These are phyloP conservation scores for Magallana ariakensis DNA, from an alignment of 1,140 invertebrate species.

Conservation along the genomic window DNA sequence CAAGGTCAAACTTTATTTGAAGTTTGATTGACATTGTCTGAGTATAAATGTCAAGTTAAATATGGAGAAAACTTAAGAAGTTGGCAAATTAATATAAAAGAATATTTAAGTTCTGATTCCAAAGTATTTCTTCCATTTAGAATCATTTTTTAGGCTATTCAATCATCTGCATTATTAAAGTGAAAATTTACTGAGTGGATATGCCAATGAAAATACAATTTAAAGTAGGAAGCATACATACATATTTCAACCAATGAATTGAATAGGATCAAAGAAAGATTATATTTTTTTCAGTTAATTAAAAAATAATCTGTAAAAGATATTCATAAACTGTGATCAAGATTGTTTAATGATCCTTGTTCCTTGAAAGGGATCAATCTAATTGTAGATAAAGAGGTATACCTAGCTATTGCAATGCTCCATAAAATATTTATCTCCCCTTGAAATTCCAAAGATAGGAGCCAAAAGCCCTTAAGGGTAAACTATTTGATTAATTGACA, in stretches of 20 bases:
- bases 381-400: not conserved
- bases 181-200: not conserved
- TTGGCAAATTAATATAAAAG: not conserved
- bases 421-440: constrained; percentile 15
- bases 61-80: not conserved
- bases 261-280: too few species aligned
- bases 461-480: not conserved
- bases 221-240: not conserved
- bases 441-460: constrained; percentile 21
- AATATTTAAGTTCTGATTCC: not conserved
- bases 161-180: not conserved
- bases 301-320: not conserved
- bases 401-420: not conserved
- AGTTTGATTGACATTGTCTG: not conserved
- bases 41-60: constrained; percentile 10
- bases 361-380: too few species aligned
- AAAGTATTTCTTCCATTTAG: not conserved
- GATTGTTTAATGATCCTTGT: not conserved
- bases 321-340: not conserved
- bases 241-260: not conserved
- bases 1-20: constrained; percentile 4
- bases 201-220: not conserved
- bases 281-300: too few species aligned
- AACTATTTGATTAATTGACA: not conserved
- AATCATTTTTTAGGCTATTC: not conserved